These are phyloP conservation scores for Drosophila histrio DNA, from an alignment of 2,888 invertebrate species.

Conservation along the genomic window DNA sequence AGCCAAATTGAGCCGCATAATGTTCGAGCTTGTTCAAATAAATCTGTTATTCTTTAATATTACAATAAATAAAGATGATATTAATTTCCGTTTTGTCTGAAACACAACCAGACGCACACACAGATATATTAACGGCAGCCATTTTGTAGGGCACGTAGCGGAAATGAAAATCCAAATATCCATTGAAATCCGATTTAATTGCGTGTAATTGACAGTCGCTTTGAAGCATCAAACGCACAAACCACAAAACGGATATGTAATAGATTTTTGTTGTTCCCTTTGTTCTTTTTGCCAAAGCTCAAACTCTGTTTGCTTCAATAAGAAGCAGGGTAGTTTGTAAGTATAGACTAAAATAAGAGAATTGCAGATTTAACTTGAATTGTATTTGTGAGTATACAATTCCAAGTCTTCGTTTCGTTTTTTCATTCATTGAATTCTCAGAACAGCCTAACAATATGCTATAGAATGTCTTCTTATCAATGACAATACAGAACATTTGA, in stretches of 20 bases:
- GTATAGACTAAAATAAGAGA: not conserved
- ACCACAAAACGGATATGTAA: conserved; percentile 63
- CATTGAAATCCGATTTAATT: conserved; percentile 67
- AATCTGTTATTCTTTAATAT: conserved; percentile 55
- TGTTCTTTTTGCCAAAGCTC: not conserved
- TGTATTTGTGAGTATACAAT: not conserved
- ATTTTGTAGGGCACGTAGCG: conserved; percentile 49
- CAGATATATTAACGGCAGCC: conserved; percentile 2
- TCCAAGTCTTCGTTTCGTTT: not conserved
- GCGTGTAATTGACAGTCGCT: conserved; percentile 70
- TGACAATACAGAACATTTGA: not conserved
- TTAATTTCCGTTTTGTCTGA: conserved; percentile 68
- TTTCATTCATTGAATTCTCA: not conserved
- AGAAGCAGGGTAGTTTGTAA: not conserved
- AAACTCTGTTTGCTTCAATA: not conserved
- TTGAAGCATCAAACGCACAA: conserved; percentile 53
- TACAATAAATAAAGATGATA: conserved; percentile 69
- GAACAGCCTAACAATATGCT: not conserved
- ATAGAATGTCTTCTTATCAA: not conserved
- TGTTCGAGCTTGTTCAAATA: conserved; percentile 37
- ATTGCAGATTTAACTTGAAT: not conserved
- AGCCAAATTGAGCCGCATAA: conserved; percentile 34
- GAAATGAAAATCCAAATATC: conserved; percentile 66
- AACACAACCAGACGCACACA: conserved; percentile 15
- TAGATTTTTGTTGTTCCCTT: conserved; percentile 31